Conservation (phyloP, 2,888 invertebrate species). For the Aradus depressus region DNA sequence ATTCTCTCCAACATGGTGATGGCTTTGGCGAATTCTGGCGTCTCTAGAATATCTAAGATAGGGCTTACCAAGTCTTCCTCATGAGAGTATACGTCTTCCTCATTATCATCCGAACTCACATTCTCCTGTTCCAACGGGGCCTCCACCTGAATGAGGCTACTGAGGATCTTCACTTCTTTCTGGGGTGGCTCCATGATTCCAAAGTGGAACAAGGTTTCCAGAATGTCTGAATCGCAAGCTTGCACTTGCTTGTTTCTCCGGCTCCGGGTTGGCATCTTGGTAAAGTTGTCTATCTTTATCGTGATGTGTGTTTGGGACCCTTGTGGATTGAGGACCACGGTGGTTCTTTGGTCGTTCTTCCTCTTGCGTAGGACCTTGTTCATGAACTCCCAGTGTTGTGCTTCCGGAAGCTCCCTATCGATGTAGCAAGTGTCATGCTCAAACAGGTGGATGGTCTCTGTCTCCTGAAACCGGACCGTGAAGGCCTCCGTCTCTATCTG, state of each 20-base stretch:
- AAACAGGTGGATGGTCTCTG: constrained; percentile 10
- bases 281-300: no score
- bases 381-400: no score
- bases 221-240: no score
- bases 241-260: no score
- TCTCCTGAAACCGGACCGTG: constrained; percentile 14
- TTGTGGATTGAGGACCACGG: not conserved
- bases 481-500: not conserved
- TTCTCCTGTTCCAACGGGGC: not conserved
- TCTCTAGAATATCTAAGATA: constrained; percentile 34
- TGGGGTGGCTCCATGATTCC: no score
- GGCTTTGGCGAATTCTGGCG: constrained; percentile 47
- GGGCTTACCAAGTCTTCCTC: constrained; percentile 34
- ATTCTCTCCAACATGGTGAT: constrained; percentile 57
- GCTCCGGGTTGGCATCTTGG: no score
- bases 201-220: no score
- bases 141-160: not conserved
- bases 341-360: not conserved
- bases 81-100: not conserved
- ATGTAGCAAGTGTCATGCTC: no score
- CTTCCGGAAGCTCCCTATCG: no score
- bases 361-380: not conserved
- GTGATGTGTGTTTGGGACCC: not conserved
- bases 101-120: no score
- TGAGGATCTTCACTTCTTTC: no score